Conservation (phyloP, 2,888 invertebrate genomes). For the Mythimna vitellina region DNA sequence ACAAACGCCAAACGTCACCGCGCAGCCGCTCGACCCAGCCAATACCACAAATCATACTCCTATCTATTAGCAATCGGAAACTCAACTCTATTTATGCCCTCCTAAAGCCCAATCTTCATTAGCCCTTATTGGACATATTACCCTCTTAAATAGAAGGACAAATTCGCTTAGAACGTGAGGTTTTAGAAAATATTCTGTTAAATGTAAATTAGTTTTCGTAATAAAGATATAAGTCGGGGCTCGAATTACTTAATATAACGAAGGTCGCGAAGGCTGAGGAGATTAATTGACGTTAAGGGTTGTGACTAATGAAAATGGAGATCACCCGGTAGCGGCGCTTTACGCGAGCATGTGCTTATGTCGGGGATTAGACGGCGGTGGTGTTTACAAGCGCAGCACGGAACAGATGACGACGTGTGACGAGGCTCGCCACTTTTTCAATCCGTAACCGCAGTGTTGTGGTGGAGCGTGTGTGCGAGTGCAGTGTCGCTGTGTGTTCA, state of each 20-base stretch:
- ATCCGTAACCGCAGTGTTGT: constrained; percentile 52
- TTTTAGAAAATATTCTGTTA: constrained; percentile 81
- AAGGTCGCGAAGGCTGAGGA: constrained; percentile 61
- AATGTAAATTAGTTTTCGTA: constrained; percentile 84
- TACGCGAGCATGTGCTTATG: constrained; percentile 17
- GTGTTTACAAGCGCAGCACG: constrained; percentile 8
- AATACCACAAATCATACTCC: constrained; percentile 82
- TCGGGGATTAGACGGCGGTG: constrained; percentile 3
- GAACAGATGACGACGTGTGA: constrained; percentile 23
- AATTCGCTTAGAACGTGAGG: constrained; percentile 84
- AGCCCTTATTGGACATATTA: constrained; percentile 53
- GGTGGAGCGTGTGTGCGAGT: constrained; percentile 32
- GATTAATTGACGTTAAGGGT: constrained; percentile 45
- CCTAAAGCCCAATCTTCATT: constrained; percentile 57
- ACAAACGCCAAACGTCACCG: constrained; percentile 88
- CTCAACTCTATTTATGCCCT: constrained; percentile 69
- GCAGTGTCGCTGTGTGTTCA: constrained; percentile 32
- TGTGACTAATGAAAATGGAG: constrained; percentile 39
- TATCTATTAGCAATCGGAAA: constrained; percentile 75
- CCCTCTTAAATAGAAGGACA: constrained; percentile 49
- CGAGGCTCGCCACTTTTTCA: constrained; percentile 29
- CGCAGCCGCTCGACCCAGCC: constrained; percentile 81
- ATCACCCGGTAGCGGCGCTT: constrained; percentile 25
- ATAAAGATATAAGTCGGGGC: constrained; percentile 76
- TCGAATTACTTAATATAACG: constrained; percentile 73